Evolutionary conservation across 64 coral and sea anemone species (phyloP).

Genomic region (Montipora sp.): DNA sequence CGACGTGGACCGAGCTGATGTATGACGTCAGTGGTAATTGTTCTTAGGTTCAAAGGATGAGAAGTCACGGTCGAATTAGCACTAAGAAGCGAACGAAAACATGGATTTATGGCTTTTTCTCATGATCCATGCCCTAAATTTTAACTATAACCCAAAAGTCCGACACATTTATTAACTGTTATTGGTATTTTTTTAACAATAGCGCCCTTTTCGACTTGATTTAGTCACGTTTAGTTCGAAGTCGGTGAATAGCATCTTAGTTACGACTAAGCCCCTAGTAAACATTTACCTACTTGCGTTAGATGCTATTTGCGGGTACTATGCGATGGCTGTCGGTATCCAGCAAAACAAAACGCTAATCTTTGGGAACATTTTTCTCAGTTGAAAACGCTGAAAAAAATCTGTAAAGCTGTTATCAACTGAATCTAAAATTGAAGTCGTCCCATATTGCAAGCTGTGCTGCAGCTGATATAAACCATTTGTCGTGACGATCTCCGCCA

Average conservation of each 20-base stretch:
- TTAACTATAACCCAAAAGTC: neutral
- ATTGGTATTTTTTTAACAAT: neutral
- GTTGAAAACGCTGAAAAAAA: neutral
- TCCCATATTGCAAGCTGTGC: conserved; percentile 6
- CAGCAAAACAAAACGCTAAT: neutral
- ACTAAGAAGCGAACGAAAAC: neutral
- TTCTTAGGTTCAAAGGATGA: conserved; percentile 2
- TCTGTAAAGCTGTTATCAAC: neutral
- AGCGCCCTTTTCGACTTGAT: neutral
- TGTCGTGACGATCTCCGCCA: conserved; percentile 17
- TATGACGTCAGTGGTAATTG: conserved; percentile 23
- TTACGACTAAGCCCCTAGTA: conserved; percentile 24
- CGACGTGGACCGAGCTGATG: conserved; percentile 24
- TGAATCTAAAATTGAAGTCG: neutral
- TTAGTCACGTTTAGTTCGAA: neutral
- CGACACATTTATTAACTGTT: neutral
- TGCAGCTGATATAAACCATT: conserved; percentile 1
- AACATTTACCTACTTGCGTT: conserved; percentile 52
- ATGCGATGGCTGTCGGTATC: neutral
- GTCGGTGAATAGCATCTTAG: neutral
- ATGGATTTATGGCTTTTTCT: neutral
- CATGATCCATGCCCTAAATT: neutral
- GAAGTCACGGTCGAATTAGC: conserved; percentile 27
- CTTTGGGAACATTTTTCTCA: neutral
- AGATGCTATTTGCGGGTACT: neutral